phyloP scores from a whole-genome alignment of 1,140 invertebrate species.

The Grapholita molesta region DNA sequence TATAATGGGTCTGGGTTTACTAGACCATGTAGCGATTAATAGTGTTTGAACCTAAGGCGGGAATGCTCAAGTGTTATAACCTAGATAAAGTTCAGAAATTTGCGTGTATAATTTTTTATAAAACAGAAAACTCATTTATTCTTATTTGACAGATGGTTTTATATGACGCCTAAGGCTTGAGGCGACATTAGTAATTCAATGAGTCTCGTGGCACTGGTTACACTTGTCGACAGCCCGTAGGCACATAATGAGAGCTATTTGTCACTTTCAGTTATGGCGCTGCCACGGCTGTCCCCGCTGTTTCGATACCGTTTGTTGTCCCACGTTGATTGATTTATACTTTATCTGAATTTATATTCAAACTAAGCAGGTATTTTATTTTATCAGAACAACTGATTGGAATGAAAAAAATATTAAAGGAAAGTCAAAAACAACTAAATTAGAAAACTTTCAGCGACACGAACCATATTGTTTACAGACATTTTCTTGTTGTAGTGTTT shows the following conservation, averaged over 20 bases:
- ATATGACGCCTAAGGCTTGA: constrained; percentile 2
- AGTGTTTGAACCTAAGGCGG: too few species aligned
- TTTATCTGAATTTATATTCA: neutral
- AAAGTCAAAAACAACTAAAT: neutral
- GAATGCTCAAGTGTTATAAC: too few species aligned
- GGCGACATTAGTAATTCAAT: neutral
- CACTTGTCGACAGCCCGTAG: constrained; percentile 30
- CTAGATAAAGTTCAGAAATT: too few species aligned
- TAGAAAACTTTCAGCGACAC: neutral
- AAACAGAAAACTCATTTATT: neutral
- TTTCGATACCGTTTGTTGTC: neutral
- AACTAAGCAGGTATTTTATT: neutral
- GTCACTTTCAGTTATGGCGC: constrained; percentile 31
- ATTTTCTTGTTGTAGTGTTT: too few species aligned
- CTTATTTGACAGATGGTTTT: neutral
- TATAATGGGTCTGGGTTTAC: too few species aligned
- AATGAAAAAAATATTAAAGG: neutral
- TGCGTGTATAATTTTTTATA: too few species aligned
- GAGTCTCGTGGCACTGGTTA: constrained; percentile 24
- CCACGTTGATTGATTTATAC: neutral
- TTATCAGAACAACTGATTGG: neutral
- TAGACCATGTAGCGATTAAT: too few species aligned
- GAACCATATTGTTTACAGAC: neutral
- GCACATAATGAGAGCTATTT: constrained; percentile 39
- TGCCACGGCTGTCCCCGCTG: neutral